A percentile compares a stretch with the other conserved stretches of the same genome.
Conservation (phyloP, 1,140 invertebrate genomes). For the Ips nitidus region DNA sequence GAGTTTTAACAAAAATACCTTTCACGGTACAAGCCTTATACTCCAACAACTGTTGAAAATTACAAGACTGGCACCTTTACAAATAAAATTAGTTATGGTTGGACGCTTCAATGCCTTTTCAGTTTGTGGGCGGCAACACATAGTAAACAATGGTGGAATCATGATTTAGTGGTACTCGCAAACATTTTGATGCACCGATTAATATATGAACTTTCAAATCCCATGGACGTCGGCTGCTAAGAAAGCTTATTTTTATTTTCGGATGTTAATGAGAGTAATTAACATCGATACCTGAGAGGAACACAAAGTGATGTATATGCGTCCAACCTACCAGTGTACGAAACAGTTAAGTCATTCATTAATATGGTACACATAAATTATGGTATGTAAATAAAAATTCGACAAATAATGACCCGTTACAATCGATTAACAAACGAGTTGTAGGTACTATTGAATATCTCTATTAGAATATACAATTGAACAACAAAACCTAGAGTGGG, state of each 20-base stretch:
- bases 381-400: conserved; percentile 24
- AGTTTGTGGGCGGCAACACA: conserved; percentile 26
- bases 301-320: too few relatives aligned
- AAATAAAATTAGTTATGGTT: conserved; percentile 35
- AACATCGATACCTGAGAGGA: too few relatives aligned
- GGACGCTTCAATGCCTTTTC: conserved; percentile 23
- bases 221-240: background rate
- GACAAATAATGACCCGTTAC: conserved; percentile 19
- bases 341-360: background rate
- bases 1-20: background rate
- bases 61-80: conserved; percentile 28
- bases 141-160: conserved; percentile 28
- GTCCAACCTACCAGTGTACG: too few relatives aligned
- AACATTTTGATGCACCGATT: background rate
- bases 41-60: conserved; percentile 15
- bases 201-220: conserved; percentile 4
- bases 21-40: conserved; percentile 8
- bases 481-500: conserved; percentile 18
- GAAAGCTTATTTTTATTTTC: background rate
- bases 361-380: conserved; percentile 6
- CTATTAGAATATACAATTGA: conserved; percentile 25
- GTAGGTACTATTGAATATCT: conserved; percentile 26
- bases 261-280: background rate
- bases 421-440: conserved; percentile 21
- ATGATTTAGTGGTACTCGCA: conserved; percentile 18